Percentiles rank a stretch among this genome's conserved stretches.
phyloP scores from a whole-genome alignment of 2,113 vertebrate genomes.

The Saiga tatarica region DNA sequence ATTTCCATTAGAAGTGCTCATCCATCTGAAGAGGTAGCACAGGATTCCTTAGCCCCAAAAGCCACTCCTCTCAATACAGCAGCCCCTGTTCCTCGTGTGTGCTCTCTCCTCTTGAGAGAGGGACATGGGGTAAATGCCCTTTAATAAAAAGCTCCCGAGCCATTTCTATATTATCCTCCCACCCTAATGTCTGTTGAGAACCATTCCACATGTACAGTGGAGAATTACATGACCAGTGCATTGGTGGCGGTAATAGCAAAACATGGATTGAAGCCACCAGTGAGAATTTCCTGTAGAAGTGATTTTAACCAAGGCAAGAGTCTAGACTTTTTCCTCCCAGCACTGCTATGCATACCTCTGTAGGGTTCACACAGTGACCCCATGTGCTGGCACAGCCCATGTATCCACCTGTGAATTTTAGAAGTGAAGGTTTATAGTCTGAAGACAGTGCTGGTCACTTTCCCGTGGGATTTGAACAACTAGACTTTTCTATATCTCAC shows the following conservation, averaged over 20 bases:
- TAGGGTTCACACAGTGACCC: not conserved
- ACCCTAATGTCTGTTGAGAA: not conserved
- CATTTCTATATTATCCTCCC: not conserved
- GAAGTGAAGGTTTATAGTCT: not conserved
- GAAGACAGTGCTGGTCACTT: not conserved
- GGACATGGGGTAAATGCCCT: fast-evolving
- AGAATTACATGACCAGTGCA: not conserved
- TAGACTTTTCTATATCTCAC: not conserved
- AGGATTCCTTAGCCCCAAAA: not conserved
- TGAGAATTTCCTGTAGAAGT: not conserved
- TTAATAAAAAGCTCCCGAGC: not conserved
- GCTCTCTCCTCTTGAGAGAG: not conserved
- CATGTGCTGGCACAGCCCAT: not conserved
- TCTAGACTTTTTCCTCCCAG: not conserved
- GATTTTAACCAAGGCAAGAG: not conserved
- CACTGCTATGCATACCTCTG: not conserved
- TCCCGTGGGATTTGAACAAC: not conserved
- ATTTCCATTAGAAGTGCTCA: not conserved
- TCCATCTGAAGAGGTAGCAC: not conserved
- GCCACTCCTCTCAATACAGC: not conserved
- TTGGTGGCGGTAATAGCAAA: not conserved
- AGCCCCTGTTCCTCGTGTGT: not conserved
- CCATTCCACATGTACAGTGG: not conserved
- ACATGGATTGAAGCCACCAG: not conserved
- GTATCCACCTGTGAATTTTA: not conserved